Evolutionary conservation across 1,140 invertebrate species (phyloP).

Genomic region (Galleria mellonella): DNA sequence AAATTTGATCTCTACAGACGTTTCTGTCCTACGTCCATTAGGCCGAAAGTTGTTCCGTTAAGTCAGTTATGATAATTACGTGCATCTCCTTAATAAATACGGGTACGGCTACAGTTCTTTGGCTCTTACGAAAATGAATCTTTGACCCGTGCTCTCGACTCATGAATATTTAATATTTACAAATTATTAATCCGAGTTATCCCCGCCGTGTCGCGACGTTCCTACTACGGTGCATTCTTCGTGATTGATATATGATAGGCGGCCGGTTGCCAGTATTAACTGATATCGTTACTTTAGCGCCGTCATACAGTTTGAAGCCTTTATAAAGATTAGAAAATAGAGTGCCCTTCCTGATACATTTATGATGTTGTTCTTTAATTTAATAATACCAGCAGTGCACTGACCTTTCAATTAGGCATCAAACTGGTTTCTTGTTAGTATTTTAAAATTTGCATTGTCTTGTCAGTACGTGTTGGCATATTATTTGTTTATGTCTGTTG

Average conservation of each 20-base stretch:
- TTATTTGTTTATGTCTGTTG: too few species aligned
- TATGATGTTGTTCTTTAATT: neutral
- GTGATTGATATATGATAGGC: constrained; percentile 22
- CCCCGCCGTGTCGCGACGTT: neutral
- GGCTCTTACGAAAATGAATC: constrained; percentile 50
- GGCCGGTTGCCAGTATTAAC: constrained; percentile 19
- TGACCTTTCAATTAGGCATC: too few species aligned
- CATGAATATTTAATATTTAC: constrained; percentile 72
- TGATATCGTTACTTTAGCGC: constrained; percentile 25
- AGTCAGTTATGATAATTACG: constrained; percentile 62
- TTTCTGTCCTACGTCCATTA: constrained; percentile 34
- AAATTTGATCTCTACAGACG: constrained; percentile 21
- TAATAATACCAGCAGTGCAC: too few species aligned
- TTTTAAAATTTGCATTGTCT: too few species aligned
- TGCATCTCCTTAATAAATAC: constrained; percentile 59
- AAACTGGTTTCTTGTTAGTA: too few species aligned
- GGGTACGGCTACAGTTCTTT: constrained; percentile 41
- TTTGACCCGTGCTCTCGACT: constrained; percentile 52
- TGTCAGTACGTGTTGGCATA: too few species aligned
- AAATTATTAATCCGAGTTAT: constrained; percentile 63
- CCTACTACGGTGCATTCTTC: constrained; percentile 35
- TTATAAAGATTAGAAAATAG: constrained; percentile 60
- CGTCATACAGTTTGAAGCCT: constrained; percentile 46
- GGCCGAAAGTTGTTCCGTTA: constrained; percentile 40
- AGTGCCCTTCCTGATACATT: constrained; percentile 22